Percentiles rank a stretch among this genome's conserved stretches.
Evolutionary conservation across 2,888 invertebrate genomes (phyloP).

Genomic region (Spodoptera picta): DNA sequence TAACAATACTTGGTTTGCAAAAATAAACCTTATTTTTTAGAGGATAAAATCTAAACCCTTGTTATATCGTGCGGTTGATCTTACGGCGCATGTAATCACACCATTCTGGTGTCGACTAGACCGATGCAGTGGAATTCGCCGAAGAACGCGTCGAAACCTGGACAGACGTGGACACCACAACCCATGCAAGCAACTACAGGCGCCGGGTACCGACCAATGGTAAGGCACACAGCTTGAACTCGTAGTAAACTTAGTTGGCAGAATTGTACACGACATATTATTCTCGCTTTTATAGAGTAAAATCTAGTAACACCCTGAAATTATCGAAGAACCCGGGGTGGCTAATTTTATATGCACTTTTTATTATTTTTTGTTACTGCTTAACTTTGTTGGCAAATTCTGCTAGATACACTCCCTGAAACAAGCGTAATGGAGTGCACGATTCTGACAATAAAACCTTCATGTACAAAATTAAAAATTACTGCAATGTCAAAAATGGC

Average conservation of each 20-base stretch:
- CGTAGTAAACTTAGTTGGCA: constrained; percentile 32
- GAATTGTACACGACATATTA: constrained; percentile 45
- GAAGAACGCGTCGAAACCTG: constrained; percentile 94
- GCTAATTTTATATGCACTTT: too few relatives aligned
- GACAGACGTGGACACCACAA: constrained; percentile 94
- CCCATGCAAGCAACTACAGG: constrained; percentile 96
- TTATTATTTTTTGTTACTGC: constrained; percentile 16
- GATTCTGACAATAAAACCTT: constrained; percentile 44
- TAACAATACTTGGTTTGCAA: too few relatives aligned
- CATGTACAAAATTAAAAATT: constrained; percentile 9
- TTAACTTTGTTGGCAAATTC: constrained; percentile 25
- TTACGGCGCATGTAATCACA: constrained; percentile 60
- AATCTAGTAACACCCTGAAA: neutral
- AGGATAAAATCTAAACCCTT: too few relatives aligned
- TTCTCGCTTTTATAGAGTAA: constrained; percentile 25
- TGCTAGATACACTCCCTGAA: constrained; percentile 7
- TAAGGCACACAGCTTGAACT: constrained; percentile 76
- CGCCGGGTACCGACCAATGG: constrained; percentile 96
- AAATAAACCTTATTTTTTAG: too few relatives aligned
- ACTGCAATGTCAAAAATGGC: neutral
- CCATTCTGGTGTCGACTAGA: constrained; percentile 83
- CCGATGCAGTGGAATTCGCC: constrained; percentile 97
- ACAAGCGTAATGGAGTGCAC: constrained; percentile 40
- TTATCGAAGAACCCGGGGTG: neutral
- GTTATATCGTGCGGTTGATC: constrained; percentile 18